Conservation (phyloP, 2,113 vertebrate genomes). For the Pimephales promelas region DNA sequence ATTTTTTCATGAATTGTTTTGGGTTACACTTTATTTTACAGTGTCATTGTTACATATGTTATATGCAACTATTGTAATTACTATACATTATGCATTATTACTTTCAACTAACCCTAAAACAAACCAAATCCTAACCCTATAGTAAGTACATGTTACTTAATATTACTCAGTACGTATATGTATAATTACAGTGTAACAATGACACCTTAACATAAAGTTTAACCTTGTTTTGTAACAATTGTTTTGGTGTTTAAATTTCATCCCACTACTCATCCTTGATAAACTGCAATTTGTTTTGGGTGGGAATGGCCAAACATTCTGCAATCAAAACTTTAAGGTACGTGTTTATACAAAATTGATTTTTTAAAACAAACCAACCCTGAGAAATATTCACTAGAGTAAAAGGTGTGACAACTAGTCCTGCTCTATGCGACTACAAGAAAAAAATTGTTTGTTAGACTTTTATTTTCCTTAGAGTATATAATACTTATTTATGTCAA, state of each 20-base stretch:
- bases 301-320: not conserved
- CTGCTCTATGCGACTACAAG: not conserved
- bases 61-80: too few relatives aligned
- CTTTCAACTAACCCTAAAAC: too few relatives aligned
- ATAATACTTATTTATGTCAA: conserved; percentile 26
- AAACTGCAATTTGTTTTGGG: not conserved
- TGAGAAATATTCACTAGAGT: not conserved
- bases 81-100: too few relatives aligned
- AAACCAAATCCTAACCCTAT: too few relatives aligned
- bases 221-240: not conserved
- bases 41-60: too few relatives aligned
- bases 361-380: not conserved
- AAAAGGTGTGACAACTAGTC: not conserved
- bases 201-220: not conserved
- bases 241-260: not conserved
- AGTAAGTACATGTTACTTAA: too few relatives aligned
- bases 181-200: too few relatives aligned
- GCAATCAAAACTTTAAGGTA: not conserved
- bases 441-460: not conserved
- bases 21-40: too few relatives aligned
- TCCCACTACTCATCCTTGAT: not conserved
- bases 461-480: conserved; percentile 23
- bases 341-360: not conserved
- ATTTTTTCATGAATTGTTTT: too few relatives aligned
- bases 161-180: too few relatives aligned